Evolutionary conservation across 2,797 vertebrate genomes (phyloP).

Genomic region (Cetoscarus ocellatus): DNA sequence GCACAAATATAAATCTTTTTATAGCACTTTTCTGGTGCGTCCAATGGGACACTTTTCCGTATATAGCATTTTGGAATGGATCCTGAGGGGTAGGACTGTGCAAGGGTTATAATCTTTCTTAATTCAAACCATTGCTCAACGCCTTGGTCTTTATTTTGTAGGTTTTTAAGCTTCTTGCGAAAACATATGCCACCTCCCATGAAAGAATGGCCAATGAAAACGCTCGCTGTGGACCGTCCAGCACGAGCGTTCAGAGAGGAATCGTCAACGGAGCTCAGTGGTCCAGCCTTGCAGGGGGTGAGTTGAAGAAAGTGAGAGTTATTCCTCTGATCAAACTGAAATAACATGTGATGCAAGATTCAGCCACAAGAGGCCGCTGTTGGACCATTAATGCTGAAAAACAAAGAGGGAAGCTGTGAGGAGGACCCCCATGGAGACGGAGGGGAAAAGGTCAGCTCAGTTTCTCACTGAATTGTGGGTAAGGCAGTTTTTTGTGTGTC

Average conservation of each 20-base stretch:
- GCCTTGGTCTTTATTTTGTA: conserved; percentile 51
- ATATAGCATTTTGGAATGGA: too few species aligned
- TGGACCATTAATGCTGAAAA: conserved; percentile 5
- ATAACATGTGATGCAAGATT: not conserved
- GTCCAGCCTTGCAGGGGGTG: conserved; percentile 93
- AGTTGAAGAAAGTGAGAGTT: conserved; percentile 24
- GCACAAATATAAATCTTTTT: too few species aligned
- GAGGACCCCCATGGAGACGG: not conserved
- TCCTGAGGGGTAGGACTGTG: too few species aligned
- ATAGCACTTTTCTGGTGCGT: too few species aligned
- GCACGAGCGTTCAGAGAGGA: conserved; percentile 79
- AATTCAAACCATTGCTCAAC: not conserved
- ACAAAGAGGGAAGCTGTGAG: not conserved
- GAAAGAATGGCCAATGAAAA: conserved; percentile 87
- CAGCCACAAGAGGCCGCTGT: conserved; percentile 55
- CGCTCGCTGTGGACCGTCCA: conserved; percentile 88
- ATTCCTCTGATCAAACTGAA: not conserved
- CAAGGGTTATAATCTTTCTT: too few species aligned
- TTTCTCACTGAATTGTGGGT: conserved; percentile 4
- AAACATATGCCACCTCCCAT: conserved; percentile 89
- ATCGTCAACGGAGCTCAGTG: conserved; percentile 93
- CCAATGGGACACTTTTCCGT: too few species aligned
- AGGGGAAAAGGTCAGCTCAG: not conserved
- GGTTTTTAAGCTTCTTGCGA: conserved; percentile 92
- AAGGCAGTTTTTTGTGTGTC: conserved; percentile 16